Evolutionary conservation across 2,888 invertebrate species (phyloP).

Genomic region (Scelioninae gen. 2): DNA sequence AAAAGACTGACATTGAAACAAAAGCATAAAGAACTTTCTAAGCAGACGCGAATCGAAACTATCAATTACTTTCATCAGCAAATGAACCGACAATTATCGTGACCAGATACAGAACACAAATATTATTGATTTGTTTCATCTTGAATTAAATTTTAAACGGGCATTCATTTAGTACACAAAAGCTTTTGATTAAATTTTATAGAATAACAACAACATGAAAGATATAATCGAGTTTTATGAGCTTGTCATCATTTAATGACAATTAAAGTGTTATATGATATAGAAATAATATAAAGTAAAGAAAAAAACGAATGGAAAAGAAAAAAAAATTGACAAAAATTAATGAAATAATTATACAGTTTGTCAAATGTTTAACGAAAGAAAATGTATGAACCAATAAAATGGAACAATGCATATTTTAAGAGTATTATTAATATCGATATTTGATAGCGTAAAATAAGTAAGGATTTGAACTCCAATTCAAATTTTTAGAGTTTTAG

Average conservation of each 20-base stretch:
- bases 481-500: too few species aligned
- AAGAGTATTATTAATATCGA: too few species aligned
- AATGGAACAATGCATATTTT: too few species aligned
- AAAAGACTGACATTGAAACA: slow-evolving; percentile 1
- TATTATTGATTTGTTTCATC: background rate
- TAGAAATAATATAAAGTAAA: background rate
- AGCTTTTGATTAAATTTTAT: slow-evolving; percentile 5
- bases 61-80: slow-evolving; percentile 48
- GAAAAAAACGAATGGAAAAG: too few species aligned
- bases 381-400: too few species aligned
- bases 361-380: too few species aligned
- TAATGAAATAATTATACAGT: too few species aligned
- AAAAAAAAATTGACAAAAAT: too few species aligned
- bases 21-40: slow-evolving; percentile 22
- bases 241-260: background rate
- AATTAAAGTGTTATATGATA: background rate
- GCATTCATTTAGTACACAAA: slow-evolving; percentile 25
- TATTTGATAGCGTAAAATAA: too few species aligned
- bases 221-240: background rate
- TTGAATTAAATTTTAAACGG: background rate
- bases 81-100: slow-evolving; percentile 11
- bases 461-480: too few species aligned
- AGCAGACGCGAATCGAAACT: slow-evolving; percentile 24
- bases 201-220: slow-evolving; percentile 1
- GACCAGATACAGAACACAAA: slow-evolving; percentile 2